Evolutionary conservation across 2,888 invertebrate genomes (phyloP), one percentile per base, ranked within the genome.

Genomic region (Zaprionus obscuricornis): DNA sequence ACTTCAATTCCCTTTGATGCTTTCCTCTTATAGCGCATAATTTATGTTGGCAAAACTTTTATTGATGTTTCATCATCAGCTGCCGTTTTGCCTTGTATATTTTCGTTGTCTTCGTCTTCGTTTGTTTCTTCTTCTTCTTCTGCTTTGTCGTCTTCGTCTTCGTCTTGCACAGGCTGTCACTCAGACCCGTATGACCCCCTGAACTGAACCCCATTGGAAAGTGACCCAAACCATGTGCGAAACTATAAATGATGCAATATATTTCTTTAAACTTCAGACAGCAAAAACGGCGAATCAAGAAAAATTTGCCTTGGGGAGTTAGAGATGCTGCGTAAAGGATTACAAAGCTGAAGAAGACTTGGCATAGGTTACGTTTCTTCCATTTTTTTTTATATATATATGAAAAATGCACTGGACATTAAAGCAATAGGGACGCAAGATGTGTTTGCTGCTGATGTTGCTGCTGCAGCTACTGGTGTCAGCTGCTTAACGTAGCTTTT

Each of bases 1-100:
- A n/a, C n/a, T n/a, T n/a, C n/a, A n/a, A n/a, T n/a, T n/a, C n/a
- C n/a, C n/a, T n/a, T n/a, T n/a, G n/a, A n/a, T n/a, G n/a, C n/a
- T n/a, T n/a, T n/a, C n/a, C n/a, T n/a, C n/a, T n/a, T n/a, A n/a
- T n/a, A n/a, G n/a, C n/a, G n/a, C n/a, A n/a, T n/a, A n/a, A n/a
- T n/a, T n/a, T n/a, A n/a, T n/a, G n/a, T n/a, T n/a, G 59, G 59
- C 11, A 47, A 40, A 51, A 18, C 45, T 63, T 59, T 74, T 72
- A 70, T 69, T 69, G 63, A 75, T 74, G 66, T 46, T 55, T 36
- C 52, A 66, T 66, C 65, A 75, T 72, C n/a, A n/a, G n/a, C n/a
- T n/a, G n/a, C n/a, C n/a, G n/a, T n/a, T n/a, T n/a, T n/a, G n/a
- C n/a, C n/a, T n/a, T n/a, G n/a, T n/a, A n/a, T n/a, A n/a, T n/a